These are phyloP conservation scores for Florisuga fusca DNA, from an alignment of 2,797 vertebrate species.

Conservation along the genomic window DNA sequence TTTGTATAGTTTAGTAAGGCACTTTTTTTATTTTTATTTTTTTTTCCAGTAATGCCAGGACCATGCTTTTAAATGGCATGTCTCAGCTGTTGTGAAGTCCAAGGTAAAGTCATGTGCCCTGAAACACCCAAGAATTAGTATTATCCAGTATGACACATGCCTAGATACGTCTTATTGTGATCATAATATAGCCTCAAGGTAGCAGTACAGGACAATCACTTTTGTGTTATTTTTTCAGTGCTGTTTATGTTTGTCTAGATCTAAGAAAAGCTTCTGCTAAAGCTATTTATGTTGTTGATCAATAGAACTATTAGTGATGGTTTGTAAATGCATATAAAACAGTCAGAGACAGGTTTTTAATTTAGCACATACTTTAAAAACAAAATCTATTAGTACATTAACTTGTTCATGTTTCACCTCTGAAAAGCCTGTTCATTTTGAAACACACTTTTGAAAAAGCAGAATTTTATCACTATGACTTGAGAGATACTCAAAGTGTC, in stretches of 20 bases:
- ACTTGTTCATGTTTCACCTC: constrained; percentile 18
- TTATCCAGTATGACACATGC: constrained; percentile 76
- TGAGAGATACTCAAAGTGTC: neutral
- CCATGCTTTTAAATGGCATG: neutral
- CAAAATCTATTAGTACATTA: constrained; percentile 20
- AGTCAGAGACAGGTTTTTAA: neutral
- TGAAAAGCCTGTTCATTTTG: constrained; percentile 15
- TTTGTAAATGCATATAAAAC: constrained; percentile 22
- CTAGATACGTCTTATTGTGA: constrained; percentile 70
- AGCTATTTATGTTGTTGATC: constrained; percentile 28
- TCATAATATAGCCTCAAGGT: constrained; percentile 70
- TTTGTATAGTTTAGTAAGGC: neutral
- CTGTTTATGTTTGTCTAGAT: constrained; percentile 47
- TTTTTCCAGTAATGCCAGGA: neutral
- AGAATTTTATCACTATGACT: neutral
- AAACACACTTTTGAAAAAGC: neutral
- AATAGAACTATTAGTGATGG: constrained; percentile 25
- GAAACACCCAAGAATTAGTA: constrained; percentile 63
- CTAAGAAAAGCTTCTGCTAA: constrained; percentile 24
- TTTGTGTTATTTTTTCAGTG: constrained; percentile 7
- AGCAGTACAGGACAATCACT: constrained; percentile 45
- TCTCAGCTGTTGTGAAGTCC: constrained; percentile 60
- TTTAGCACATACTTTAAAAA: constrained; percentile 40
- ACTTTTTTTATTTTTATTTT: neutral
- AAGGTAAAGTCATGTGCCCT: constrained; percentile 47